A percentile compares a stretch with the other conserved stretches of the same genome.
These are phyloP conservation scores for Eretmochelys imbricata DNA, from an alignment of 2,113 vertebrate species.

Conservation along the genomic window DNA sequence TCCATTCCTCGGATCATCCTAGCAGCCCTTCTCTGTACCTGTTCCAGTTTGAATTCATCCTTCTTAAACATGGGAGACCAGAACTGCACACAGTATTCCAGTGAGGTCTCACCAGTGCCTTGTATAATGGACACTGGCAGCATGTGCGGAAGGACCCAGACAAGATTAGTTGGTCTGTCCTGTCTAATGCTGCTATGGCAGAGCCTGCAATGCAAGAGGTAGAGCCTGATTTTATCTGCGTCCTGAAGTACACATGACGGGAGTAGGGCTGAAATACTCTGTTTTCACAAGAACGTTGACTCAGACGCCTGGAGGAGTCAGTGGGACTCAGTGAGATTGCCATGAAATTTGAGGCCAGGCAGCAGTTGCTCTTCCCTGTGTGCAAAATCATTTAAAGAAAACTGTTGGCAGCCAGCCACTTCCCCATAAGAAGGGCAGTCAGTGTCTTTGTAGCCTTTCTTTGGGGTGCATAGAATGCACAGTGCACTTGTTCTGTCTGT, in stretches of 20 bases:
- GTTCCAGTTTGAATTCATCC: no score
- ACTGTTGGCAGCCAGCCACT: neutral
- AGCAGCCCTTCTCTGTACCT: no score
- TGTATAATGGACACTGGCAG: neutral
- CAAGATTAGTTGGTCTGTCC: neutral
- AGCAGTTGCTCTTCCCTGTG: neutral
- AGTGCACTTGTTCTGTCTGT: neutral
- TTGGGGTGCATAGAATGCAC: neutral
- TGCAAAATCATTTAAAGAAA: neutral
- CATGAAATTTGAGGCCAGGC: neutral
- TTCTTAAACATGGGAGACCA: no score
- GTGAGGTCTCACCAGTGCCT: no score
- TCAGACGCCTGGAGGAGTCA: neutral
- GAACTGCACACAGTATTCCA: no score
- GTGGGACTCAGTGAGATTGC: neutral
- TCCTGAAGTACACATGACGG: neutral
- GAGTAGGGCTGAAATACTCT: neutral
- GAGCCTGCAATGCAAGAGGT: neutral
- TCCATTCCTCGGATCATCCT: no score
- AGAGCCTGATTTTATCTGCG: no score
- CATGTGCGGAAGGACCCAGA: neutral
- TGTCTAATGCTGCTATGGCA: neutral
- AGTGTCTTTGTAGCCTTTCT: neutral
- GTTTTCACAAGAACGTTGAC: neutral
- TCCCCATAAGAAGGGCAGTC: neutral